A percentile compares a stretch with the other conserved stretches of the same genome.
Evolutionary conservation across 2,113 vertebrate genomes (phyloP).

Genomic region (Sciurus niger): DNA sequence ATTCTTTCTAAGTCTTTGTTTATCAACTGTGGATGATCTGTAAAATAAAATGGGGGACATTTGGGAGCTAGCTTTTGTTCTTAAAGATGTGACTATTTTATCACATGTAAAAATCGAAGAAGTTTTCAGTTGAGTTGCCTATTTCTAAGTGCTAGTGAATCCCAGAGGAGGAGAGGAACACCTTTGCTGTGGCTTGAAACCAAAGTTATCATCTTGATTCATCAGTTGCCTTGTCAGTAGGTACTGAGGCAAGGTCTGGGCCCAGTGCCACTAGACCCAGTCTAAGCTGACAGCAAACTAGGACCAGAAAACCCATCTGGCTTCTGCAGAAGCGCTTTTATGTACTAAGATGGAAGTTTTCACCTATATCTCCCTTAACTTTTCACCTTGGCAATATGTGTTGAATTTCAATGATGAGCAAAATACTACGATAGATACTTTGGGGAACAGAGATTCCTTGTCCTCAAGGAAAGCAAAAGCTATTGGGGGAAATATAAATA

Average conservation of each 20-base stretch:
- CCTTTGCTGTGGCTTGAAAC: background rate
- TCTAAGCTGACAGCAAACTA: background rate
- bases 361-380: background rate
- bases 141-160: background rate
- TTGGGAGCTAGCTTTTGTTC: background rate
- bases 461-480: slow-evolving; percentile 16
- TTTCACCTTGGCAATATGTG: slow-evolving; percentile 2
- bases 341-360: background rate
- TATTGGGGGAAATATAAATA: slow-evolving; percentile 20
- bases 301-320: background rate
- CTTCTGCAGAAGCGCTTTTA: background rate
- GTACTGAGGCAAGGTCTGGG: background rate
- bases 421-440: background rate
- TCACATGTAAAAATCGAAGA: background rate
- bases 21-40: background rate
- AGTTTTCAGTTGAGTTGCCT: background rate
- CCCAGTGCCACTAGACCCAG: background rate
- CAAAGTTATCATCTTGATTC: background rate
- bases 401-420: background rate
- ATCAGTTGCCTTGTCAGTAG: background rate
- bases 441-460: background rate
- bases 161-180: background rate
- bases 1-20: background rate
- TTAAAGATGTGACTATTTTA: background rate
- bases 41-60: background rate